Percentiles rank a stretch among this genome's conserved stretches.
Conservation (phyloP, 2,797 vertebrate species). For the Oophaga sylvatica region DNA sequence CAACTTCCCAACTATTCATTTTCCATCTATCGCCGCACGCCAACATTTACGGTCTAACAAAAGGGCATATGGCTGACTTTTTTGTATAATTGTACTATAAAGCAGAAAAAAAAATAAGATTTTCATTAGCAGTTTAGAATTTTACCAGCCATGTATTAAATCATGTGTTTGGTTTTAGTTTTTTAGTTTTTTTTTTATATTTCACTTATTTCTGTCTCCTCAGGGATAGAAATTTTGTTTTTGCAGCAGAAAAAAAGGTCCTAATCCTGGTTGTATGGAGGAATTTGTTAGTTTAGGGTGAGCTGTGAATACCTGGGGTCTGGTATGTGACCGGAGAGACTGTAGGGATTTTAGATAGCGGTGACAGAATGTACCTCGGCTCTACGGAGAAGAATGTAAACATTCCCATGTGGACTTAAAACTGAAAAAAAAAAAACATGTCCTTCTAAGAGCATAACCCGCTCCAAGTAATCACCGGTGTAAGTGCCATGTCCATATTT, state of each 20-base stretch:
- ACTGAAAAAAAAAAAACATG: constrained; percentile 24
- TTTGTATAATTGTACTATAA: too few relatives aligned
- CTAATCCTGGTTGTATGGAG: not conserved
- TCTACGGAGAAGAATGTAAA: constrained; percentile 38
- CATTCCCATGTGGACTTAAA: constrained; percentile 40
- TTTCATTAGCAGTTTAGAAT: too few relatives aligned
- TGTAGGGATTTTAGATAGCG: not conserved
- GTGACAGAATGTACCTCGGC: constrained; percentile 18
- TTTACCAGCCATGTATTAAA: not conserved
- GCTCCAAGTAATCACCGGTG: not conserved
- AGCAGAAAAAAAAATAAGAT: too few relatives aligned
- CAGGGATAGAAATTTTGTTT: not conserved
- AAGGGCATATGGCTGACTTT: too few relatives aligned
- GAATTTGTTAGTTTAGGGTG: not conserved
- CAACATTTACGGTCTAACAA: too few relatives aligned
- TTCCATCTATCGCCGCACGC: too few relatives aligned
- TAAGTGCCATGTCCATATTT: constrained; percentile 57
- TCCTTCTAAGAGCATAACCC: constrained; percentile 37
- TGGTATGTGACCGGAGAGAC: not conserved
- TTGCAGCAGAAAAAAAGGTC: not conserved
- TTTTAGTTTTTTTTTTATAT: not conserved
- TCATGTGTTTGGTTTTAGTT: too few relatives aligned
- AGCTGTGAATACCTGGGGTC: not conserved
- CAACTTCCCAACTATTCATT: too few relatives aligned
- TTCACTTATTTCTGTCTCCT: not conserved